phyloP scores from a whole-genome alignment of 2,888 invertebrate species.

The Megalurothrips usitatus region DNA sequence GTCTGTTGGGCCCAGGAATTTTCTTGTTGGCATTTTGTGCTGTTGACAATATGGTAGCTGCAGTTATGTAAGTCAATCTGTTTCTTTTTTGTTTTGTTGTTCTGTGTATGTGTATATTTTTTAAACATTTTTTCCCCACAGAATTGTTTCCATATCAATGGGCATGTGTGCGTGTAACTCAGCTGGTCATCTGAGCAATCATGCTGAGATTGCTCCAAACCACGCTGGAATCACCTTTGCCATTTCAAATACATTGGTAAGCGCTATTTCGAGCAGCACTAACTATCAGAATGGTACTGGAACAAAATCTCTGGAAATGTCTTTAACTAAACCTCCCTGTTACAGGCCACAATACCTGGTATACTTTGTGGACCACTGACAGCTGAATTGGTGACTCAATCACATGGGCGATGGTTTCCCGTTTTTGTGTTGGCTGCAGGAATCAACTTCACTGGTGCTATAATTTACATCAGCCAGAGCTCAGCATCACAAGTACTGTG shows the following conservation, averaged over 20 bases:
- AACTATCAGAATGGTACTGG: too few species aligned
- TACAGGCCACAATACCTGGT: conserved; percentile 67
- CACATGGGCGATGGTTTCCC: conserved; percentile 67
- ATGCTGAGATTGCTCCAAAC: conserved; percentile 71
- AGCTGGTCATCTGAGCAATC: conserved; percentile 70
- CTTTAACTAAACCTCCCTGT: conserved; percentile 30
- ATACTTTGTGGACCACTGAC: conserved; percentile 72
- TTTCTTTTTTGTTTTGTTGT: conserved; percentile 29
- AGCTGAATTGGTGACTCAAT: conserved; percentile 62
- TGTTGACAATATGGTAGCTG: conserved; percentile 62
- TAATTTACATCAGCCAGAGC: conserved; percentile 66
- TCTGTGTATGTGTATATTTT: not conserved
- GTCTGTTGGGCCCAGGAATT: conserved; percentile 65
- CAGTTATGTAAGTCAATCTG: conserved; percentile 53
- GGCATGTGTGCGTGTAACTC: conserved; percentile 70
- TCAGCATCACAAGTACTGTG: conserved; percentile 61
- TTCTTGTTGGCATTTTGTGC: conserved; percentile 66
- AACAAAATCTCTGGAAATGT: too few species aligned
- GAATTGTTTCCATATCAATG: conserved; percentile 68
- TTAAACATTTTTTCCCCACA: conserved; percentile 41
- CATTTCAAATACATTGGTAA: conserved; percentile 66
- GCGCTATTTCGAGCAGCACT: conserved; percentile 37
- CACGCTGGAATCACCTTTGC: conserved; percentile 73
- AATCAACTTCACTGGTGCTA: conserved; percentile 66
- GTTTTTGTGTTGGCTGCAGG: conserved; percentile 68